A percentile compares a stretch with the other conserved stretches of the same genome.
Evolutionary conservation across 2,888 invertebrate genomes (phyloP).

Genomic region (Hyalella azteca): DNA sequence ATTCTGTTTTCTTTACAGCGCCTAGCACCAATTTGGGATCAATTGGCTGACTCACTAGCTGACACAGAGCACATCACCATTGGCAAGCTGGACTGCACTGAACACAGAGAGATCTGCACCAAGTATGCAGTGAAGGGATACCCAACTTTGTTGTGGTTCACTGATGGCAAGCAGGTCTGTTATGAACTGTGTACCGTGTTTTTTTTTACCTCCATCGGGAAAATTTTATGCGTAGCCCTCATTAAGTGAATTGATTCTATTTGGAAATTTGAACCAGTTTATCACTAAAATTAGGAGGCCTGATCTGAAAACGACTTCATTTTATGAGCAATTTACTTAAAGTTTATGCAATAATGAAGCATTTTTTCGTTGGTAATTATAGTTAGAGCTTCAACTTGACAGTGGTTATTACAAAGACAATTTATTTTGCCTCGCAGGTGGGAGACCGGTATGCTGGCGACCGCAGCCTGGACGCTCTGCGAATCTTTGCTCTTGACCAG

Average conservation of each 20-base stretch:
- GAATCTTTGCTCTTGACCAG: constrained; percentile 69
- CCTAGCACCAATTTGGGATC: constrained; percentile 84
- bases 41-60: constrained; percentile 74
- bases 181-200: not conserved
- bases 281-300: too few relatives aligned
- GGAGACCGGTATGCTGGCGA: constrained; percentile 75
- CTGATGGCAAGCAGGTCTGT: constrained; percentile 79
- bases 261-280: too few relatives aligned
- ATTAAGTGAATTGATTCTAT: too few relatives aligned
- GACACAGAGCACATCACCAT: constrained; percentile 72
- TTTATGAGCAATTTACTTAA: too few relatives aligned
- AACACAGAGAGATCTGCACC: constrained; percentile 75
- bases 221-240: too few relatives aligned
- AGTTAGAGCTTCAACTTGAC: too few relatives aligned
- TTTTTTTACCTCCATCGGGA: too few relatives aligned
- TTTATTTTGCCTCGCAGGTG: constrained; percentile 68
- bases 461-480: constrained; percentile 73
- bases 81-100: constrained; percentile 85
- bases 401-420: too few relatives aligned
- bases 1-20: constrained; percentile 66
- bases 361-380: not conserved
- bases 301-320: too few relatives aligned
- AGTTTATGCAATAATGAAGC: not conserved
- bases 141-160: constrained; percentile 86
- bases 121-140: constrained; percentile 84